Evolutionary conservation across 2,113 vertebrate genomes (phyloP), one percentile per base, ranked within the genome.

Genomic region (Microtus oregoni): DNA sequence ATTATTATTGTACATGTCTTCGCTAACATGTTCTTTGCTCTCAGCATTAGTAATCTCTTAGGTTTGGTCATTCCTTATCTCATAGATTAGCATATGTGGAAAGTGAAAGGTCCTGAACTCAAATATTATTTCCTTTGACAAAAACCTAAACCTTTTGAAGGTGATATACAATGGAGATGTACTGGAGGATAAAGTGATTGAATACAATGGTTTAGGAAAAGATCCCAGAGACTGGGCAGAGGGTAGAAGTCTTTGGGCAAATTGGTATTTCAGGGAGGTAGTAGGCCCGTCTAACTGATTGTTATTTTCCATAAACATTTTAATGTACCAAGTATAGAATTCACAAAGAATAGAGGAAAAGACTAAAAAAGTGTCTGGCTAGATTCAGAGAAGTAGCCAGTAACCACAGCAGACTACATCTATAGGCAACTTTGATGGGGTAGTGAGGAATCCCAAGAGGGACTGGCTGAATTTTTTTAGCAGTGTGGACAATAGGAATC

Each of bases 151-250:
- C 3, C 9, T 63, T 89, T 72, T 47, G 44, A 93, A 94, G 63
- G 94, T 24, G n/a, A 76, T 55, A 90, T 50, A 52, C 44, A 28
- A 93, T 89, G 55, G 94, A 35, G n/a, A 85, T 55, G 86, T 32
- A n/a, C 19, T 72, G 19, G 19, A 73, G 35, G 70, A 35, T 8
- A 94, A 92, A 11, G 7, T 12, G 35, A 0, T 19, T 89, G 52
- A 95, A 7, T 68, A 65, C 19, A 86, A 2, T 58, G 41, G 92
- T 32, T 38, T 32, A 81, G 32, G 50, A 67, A 91, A 81, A 28
- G 3, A 55, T 90, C 17, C 14, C n/a, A 90, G 58, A 50, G 10
- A 47, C 3, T 61, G 68, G 55, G 7, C 77, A 83, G 13, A 24
- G 24, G 7, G 0, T 32, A 67, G 30, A 41, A 35, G 28, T 47